Conservation (phyloP, 2,888 invertebrate genomes). For the Epiblema foenella region DNA sequence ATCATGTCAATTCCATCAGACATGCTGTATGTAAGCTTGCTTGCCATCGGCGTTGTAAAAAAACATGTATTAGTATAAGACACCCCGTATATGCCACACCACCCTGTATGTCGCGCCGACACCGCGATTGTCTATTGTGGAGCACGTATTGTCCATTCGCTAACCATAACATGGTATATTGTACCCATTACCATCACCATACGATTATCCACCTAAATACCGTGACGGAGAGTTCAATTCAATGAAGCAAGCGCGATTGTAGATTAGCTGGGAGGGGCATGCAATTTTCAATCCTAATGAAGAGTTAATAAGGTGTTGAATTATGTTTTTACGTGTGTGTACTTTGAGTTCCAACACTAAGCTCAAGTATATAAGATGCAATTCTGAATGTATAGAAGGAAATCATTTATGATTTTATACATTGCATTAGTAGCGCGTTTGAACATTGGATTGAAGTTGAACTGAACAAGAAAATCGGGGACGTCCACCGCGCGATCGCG, state of each 20-base stretch:
- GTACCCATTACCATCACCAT: background rate
- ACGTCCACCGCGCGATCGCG: no score
- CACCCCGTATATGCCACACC: background rate
- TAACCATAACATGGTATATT: slow-evolving; percentile 38
- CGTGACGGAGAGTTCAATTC: background rate
- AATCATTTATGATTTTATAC: slow-evolving; percentile 3
- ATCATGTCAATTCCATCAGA: no score
- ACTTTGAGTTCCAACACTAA: background rate
- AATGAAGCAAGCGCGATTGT: background rate
- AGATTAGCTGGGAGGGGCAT: background rate
- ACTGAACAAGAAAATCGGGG: no score
- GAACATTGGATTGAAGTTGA: background rate
- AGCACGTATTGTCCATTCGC: slow-evolving; percentile 33
- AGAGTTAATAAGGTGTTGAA: background rate
- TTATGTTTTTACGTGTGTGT: background rate
- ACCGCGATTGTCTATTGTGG: slow-evolving; percentile 39
- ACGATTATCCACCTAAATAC: background rate
- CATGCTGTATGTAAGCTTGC: no score
- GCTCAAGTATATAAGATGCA: background rate
- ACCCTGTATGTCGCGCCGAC: slow-evolving; percentile 22
- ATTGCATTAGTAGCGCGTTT: background rate
- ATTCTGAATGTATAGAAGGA: background rate
- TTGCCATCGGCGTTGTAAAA: background rate
- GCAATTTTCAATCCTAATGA: slow-evolving; percentile 12
- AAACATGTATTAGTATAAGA: background rate